phyloP scores from a whole-genome alignment of 2,113 vertebrate species.

The Felis chaus region DNA sequence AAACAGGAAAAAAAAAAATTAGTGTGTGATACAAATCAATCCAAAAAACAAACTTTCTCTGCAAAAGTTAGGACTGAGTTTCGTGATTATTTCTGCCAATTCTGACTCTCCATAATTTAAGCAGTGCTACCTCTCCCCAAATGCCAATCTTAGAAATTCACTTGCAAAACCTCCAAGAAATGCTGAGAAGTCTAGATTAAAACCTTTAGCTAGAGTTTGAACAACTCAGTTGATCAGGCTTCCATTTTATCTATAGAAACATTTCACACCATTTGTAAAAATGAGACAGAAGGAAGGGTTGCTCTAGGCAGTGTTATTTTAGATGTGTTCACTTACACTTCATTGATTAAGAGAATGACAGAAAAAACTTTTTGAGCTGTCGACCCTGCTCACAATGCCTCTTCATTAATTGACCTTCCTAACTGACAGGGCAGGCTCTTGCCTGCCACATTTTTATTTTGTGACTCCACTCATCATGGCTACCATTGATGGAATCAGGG shows the following conservation, averaged over 20 bases:
- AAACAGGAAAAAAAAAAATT: slow-evolving; percentile 57
- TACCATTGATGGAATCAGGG: neutral
- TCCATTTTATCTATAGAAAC: neutral
- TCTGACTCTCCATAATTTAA: neutral
- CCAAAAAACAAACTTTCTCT: neutral
- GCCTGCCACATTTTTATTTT: neutral
- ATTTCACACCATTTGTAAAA: neutral
- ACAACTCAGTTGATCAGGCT: neutral
- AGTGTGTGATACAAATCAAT: slow-evolving; percentile 39
- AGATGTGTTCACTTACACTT: neutral
- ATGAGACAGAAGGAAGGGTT: neutral
- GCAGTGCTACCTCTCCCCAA: neutral
- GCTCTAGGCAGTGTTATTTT: neutral
- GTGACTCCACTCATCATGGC: neutral
- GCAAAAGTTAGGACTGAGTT: neutral
- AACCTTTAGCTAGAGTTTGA: neutral
- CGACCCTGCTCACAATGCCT: neutral
- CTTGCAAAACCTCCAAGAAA: slow-evolving; percentile 16
- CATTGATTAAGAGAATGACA: neutral
- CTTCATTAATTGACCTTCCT: neutral
- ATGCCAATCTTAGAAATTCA: neutral
- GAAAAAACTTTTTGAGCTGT: neutral
- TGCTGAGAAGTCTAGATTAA: neutral
- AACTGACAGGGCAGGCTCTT: neutral
- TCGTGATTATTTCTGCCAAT: neutral